phyloP scores from a whole-genome alignment of 2,888 invertebrate genomes.

The Brenthis hecate region DNA sequence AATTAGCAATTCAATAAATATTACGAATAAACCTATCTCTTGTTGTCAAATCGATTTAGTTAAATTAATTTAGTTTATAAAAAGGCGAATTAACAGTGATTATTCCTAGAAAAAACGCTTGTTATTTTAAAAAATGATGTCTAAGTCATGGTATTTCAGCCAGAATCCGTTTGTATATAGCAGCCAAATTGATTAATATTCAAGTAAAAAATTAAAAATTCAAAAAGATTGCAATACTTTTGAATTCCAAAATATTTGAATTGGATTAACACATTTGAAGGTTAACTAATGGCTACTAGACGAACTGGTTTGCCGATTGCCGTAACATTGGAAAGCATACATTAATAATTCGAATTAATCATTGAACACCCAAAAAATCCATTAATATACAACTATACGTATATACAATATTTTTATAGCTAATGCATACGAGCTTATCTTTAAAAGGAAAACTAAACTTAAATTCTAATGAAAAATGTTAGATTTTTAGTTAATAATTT shows the following conservation, averaged over 20 bases:
- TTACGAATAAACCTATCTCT: too few species aligned
- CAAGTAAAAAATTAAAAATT: not conserved
- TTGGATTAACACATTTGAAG: constrained; percentile 14
- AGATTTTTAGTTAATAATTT: too few species aligned
- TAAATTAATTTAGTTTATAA: too few species aligned
- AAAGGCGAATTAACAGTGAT: too few species aligned
- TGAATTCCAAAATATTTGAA: constrained; percentile 12
- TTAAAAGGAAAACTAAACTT: too few species aligned
- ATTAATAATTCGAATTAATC: constrained; percentile 4
- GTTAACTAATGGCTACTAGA: constrained; percentile 3
- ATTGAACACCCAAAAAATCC: constrained; percentile 4
- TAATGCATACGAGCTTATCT: constrained; percentile 3
- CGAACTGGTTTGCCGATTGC: constrained; percentile 7
- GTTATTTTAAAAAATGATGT: too few species aligned
- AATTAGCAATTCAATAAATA: too few species aligned
- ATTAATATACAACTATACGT: not conserved
- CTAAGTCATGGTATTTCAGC: too few species aligned
- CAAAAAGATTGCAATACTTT: not conserved
- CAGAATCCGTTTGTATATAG: not conserved
- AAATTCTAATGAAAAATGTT: too few species aligned
- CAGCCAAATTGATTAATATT: not conserved
- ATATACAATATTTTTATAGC: constrained; percentile 5
- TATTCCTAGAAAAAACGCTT: too few species aligned
- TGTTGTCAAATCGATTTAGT: too few species aligned
- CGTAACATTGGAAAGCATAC: constrained; percentile 2